Base-by-base conservation (phyloP, 1,140 invertebrate species). In the Brachionus sp. region DNA sequence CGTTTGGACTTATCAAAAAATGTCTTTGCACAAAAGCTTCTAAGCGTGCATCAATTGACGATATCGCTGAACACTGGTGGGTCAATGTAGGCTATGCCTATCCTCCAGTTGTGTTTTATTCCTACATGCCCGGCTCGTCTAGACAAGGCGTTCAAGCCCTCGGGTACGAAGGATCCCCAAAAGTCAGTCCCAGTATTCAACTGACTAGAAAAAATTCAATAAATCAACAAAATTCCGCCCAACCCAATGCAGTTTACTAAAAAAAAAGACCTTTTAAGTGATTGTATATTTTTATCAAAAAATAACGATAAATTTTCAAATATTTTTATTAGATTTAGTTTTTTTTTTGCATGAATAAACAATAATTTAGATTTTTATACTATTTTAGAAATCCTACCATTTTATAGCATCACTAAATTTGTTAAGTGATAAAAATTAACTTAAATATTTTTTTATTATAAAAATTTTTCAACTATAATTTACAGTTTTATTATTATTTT, bases 31-130 rank as follows among this genome's bases (percentile, higher is more conserved):
- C 98, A 0, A 94, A 94, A 86, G 95, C 96, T 0, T 90, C 92
- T 16, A 92, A 94, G 86, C 90, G 97, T 85, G 95, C 96, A 5
- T 94, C 94, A 84, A 95, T 99, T 84, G 93, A 94, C 84, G 95
- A 95, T 87, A 96, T 98, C 50, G 97, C 96, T 87, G 92, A 92
- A 25, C 95, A 99, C 90, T 94, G 94, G 94, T 93, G 92, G 92
- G 89, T 98, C 53, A 98, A 98, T 89, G 91, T 94, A 85, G 94
- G 93, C 9, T 95, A 94, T 86, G 42, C 42, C 9, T 83, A 83
- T 57, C 82, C 82, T 19, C 82, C 82, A 19, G 82, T 83, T 16
- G 64, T 73, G 9, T 83, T 73, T 35, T 83, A 73, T 33, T 73
- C 80, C n/a, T 83, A 83, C 16, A 29, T 73, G 33, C 80, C 80